Evolutionary conservation across 2,888 invertebrate genomes (phyloP).

Genomic region (Drosophila diplacantha): DNA sequence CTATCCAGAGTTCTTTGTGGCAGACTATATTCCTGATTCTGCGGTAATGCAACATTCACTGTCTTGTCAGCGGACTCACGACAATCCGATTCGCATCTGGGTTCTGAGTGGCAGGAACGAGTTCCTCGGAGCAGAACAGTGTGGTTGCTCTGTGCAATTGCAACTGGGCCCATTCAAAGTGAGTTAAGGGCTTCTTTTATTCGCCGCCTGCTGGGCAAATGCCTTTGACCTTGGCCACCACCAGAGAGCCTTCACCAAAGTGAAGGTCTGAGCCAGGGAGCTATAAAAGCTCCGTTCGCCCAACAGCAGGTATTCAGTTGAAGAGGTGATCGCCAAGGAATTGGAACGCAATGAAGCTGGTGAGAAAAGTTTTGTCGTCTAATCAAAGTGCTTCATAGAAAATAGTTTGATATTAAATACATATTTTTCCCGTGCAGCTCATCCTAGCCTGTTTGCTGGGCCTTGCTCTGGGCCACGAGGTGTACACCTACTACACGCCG

Average conservation of each 20-base stretch:
- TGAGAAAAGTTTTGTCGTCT: constrained; percentile 28
- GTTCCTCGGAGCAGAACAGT: constrained; percentile 31
- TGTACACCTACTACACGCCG: constrained; percentile 60
- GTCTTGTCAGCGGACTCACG: constrained; percentile 34
- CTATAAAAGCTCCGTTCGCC: constrained; percentile 49
- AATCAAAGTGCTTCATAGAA: not conserved
- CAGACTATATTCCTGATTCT: constrained; percentile 4
- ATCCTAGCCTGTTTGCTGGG: constrained; percentile 63
- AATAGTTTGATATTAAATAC: not conserved
- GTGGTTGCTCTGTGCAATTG: constrained; percentile 39
- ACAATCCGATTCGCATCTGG: constrained; percentile 36
- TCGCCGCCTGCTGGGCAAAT: constrained; percentile 50
- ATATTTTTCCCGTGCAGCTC: constrained; percentile 35
- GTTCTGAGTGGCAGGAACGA: constrained; percentile 37
- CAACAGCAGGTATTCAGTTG: constrained; percentile 45
- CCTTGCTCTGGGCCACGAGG: constrained; percentile 58
- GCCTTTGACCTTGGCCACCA: constrained; percentile 57
- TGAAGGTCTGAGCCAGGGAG: constrained; percentile 17
- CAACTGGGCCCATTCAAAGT: constrained; percentile 48
- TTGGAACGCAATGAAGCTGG: constrained; percentile 53
- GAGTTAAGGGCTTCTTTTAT: constrained; percentile 60
- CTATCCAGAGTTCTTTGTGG: not conserved
- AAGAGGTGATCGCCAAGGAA: constrained; percentile 19
- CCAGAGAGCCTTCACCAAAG: constrained; percentile 7
- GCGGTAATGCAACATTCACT: constrained; percentile 5